Base-by-base conservation (phyloP, 2,797 vertebrate species). In the Acanthiza pusilla region DNA sequence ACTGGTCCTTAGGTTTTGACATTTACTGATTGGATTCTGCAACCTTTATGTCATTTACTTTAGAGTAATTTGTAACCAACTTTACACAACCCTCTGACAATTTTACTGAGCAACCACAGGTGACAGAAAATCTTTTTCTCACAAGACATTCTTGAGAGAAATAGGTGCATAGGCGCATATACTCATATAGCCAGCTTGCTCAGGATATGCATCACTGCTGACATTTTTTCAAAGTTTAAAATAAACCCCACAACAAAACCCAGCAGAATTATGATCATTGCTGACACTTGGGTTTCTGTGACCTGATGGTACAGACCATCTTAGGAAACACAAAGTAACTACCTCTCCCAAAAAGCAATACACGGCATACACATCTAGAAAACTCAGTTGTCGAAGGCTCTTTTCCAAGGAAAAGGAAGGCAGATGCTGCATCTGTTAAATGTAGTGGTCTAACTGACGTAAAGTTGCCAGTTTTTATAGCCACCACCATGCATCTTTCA, bases 11-110 rank as follows among this genome's bases (percentile, higher is more conserved):
- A 72, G 38, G n/a, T 89, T 96, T 95, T 95, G 81, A 54, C 91
- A 92, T 79, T 95, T 93, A 83, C 76, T 88, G 82, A 58, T 88
- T 94, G 88, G 74, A 93, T 91, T 95, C 89, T 92, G 17, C 85
- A 94, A 85, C 72, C 67, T 95, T 66, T 89, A 43, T 38, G 88
- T 92, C 51, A 76, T 85, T 91, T 91, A 68, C 51, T 61, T 89
- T 60, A 55, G 32, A 88, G 20, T 79, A 63, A 51, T 40, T 60
- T 84, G 77, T 77, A 83, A 85, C 68, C 72, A 87, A n/a, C 74
- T 93, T 82, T 26, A 38, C 13, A 62, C 29, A 53, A 27, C 7
- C 20, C 38, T 79, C 78, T 92, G 71, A 85, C 32, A 54, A 29
- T 89, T 89, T 77, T 87, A 53, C 54, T 61, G 38, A 68, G 65